Base-by-base conservation (phyloP, 2,113 vertebrate genomes). In the Limnothrissa miodon region DNA sequence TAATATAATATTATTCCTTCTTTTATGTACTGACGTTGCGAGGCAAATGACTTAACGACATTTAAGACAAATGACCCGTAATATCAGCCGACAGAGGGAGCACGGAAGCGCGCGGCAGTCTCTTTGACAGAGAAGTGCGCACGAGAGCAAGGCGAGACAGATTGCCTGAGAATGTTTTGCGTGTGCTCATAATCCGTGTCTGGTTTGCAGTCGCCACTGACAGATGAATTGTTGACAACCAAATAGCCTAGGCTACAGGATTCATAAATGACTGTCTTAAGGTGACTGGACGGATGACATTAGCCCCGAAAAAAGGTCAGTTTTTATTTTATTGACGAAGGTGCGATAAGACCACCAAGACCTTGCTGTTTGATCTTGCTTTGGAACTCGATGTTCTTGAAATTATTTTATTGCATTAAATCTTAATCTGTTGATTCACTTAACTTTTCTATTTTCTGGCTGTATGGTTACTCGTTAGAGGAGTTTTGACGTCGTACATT, bases 51-150 rank as follows among this genome's bases (percentile, higher is more conserved):
- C 33, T 56, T 66, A 45, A 81, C 48, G 79, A 45, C 56, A 45
- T 83, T 19, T 82, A 85, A 62, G 15, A 21, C 39, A 25, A 78
- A 83, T 66, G 39, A 78, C 53, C 66, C 10, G 42, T 25, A 29
- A 83, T 53, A 85, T 39, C 45, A 78, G 62, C 44, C 56, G 25
- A 45, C 45, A 81, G 39, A 82, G 78, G 81, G 81, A 82, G 82
- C 82, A 39, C 45, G 86, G 88, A 62, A 87, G 83, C 23, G 81
- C 85, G 83, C 85, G 87, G 83, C 85, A 87, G 84, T 80, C 53
- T 0, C 36, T 25, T 59, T 44, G 36, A 5, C 66, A 74, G 29
- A 74, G 29, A 36, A 36, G 29, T 74, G 33, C 33, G 66, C 66
- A 36, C 29, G 33, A 74, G 66, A 74, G 29, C 33, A 33, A 36